Percentiles rank a stretch among this genome's conserved stretches.
Evolutionary conservation across 2,888 invertebrate species (phyloP).

Genomic region (Mylabris sibirica): DNA sequence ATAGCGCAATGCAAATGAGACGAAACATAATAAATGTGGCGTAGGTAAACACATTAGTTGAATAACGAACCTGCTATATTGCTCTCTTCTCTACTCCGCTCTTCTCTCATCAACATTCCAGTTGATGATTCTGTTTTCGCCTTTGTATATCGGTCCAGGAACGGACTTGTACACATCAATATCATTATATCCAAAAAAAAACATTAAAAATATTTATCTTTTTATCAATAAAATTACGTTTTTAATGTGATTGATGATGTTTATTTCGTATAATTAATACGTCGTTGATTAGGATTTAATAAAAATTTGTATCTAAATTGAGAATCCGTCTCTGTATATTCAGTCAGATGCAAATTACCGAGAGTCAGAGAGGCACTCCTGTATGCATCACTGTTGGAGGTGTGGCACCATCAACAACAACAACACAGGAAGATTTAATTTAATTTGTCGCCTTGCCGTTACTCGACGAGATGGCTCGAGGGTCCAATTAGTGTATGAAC

Average conservation of each 20-base stretch:
- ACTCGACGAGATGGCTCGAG: slow-evolving; percentile 33
- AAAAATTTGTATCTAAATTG: neutral
- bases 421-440: slow-evolving; percentile 39
- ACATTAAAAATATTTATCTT: neutral
- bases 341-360: slow-evolving; percentile 29
- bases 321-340: neutral
- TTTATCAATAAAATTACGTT: neutral
- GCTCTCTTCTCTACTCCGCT: neutral
- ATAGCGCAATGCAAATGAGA: slow-evolving; percentile 18
- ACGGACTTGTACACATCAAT: neutral
- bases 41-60: slow-evolving; percentile 23
- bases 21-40: slow-evolving; percentile 22
- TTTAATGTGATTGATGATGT: neutral
- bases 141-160: slow-evolving; percentile 13
- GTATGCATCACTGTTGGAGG: slow-evolving; percentile 34
- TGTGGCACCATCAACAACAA: slow-evolving; percentile 33
- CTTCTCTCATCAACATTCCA: slow-evolving; percentile 28
- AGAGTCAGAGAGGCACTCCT: slow-evolving; percentile 28
- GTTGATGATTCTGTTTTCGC: slow-evolving; percentile 30
- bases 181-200: neutral
- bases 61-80: slow-evolving; percentile 15
- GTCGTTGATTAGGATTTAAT: neutral
- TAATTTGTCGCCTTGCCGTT: slow-evolving; percentile 42
- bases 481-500: slow-evolving; percentile 31
- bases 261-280: neutral